phyloP scores from a whole-genome alignment of 2,888 invertebrate genomes.

The Trichogramma dendrolimi region DNA sequence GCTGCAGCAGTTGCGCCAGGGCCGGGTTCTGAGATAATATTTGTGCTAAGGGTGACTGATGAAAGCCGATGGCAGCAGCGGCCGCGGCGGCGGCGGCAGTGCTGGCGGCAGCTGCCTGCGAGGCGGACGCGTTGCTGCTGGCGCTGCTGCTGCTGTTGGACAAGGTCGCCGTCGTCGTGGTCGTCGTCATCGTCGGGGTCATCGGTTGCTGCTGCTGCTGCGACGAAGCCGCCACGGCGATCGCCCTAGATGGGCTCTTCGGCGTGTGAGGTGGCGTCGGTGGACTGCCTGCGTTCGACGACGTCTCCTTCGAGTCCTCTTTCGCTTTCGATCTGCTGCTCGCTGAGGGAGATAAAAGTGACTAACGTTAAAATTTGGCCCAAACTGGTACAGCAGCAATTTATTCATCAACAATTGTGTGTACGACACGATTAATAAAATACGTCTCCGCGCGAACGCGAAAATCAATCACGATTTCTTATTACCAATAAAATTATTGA shows the following conservation, averaged over 20 bases:
- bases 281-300: constrained; percentile 50
- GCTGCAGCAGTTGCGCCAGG: constrained; percentile 47
- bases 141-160: constrained; percentile 33
- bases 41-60: constrained; percentile 45
- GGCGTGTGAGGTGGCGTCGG: constrained; percentile 51
- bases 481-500: no score
- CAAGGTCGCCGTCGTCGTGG: constrained; percentile 38
- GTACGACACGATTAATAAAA: no score
- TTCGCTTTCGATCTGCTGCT: constrained; percentile 47
- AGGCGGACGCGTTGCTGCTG: constrained; percentile 19
- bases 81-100: constrained; percentile 22
- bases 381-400: no score
- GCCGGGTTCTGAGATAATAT: constrained; percentile 48
- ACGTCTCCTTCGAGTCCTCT: constrained; percentile 48
- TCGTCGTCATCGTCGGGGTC: constrained; percentile 12
- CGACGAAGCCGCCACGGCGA: constrained; percentile 25
- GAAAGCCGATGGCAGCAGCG: constrained; percentile 24
- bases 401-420: no score
- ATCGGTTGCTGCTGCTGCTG: constrained; percentile 19
- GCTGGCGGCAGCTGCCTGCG: constrained; percentile 8
- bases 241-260: constrained; percentile 47
- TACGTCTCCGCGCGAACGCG: no score
- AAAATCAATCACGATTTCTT: no score
- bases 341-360: constrained; percentile 29
- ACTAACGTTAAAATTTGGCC: no score